Conservation (phyloP, 2,797 vertebrate species). For the Neosilurus hyrtlii region DNA sequence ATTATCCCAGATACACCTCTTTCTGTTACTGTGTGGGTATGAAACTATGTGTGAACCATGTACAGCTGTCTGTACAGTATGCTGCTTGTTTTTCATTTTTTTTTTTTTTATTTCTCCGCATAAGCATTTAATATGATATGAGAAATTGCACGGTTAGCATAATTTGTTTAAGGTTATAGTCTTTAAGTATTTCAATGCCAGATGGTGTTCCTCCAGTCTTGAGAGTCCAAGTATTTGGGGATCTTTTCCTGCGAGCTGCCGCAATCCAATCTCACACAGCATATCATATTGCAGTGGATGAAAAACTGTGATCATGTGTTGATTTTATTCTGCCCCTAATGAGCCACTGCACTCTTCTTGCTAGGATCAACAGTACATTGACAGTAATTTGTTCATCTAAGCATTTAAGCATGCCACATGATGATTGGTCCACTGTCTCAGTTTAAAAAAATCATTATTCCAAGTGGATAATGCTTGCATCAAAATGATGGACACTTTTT, state of each 20-base stretch:
- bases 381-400: not conserved
- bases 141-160: not conserved
- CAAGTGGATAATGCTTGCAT: too few species aligned
- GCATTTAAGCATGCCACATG: not conserved
- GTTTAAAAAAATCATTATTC: too few species aligned
- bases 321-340: not conserved
- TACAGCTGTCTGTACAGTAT: too few species aligned
- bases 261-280: not conserved
- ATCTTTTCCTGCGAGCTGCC: not conserved
- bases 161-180: constrained; percentile 2
- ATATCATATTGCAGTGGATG: not conserved
- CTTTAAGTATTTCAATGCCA: not conserved
- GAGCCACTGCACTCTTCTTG: not conserved
- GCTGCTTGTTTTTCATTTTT: not conserved
- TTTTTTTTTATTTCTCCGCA: not conserved
- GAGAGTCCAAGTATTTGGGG: not conserved
- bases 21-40: not conserved
- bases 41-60: not conserved
- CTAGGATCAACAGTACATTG: not conserved
- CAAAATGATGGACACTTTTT: too few species aligned
- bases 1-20: not conserved
- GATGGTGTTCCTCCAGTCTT: not conserved
- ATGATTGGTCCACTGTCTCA: too few species aligned
- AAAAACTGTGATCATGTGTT: not conserved
- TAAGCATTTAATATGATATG: not conserved